Evolutionary conservation across 2,888 invertebrate species (phyloP).

Genomic region (Cephalotes varians): DNA sequence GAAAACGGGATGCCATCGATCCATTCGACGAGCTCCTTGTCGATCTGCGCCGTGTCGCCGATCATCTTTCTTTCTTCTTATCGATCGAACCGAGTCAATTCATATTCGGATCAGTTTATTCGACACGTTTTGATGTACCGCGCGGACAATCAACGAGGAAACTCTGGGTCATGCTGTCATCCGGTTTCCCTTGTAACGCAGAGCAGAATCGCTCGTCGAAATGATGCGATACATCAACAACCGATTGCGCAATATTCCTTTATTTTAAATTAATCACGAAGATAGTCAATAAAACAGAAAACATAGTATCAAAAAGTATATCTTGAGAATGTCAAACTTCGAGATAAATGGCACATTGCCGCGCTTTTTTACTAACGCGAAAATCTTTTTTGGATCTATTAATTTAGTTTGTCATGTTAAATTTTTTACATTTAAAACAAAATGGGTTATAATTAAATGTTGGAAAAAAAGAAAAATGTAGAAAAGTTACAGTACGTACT

Average conservation of each 20-base stretch:
- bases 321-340: not conserved
- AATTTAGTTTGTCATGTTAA: too few relatives aligned
- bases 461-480: too few relatives aligned
- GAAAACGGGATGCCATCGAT: slow-evolving; percentile 86
- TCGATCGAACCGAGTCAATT: not conserved
- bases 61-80: slow-evolving; percentile 13
- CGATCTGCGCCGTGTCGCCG: slow-evolving; percentile 12
- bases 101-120: not conserved
- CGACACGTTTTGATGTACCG: not conserved
- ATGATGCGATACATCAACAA: not conserved
- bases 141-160: not conserved
- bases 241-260: not conserved
- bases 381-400: too few relatives aligned
- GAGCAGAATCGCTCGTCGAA: not conserved
- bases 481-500: too few relatives aligned
- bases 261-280: slow-evolving; percentile 19
- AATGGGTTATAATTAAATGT: too few relatives aligned
- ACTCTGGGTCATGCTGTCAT: slow-evolving; percentile 27
- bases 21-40: slow-evolving; percentile 81
- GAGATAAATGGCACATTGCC: not conserved
- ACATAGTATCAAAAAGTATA: not conserved
- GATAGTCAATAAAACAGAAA: not conserved
- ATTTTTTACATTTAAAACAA: too few relatives aligned
- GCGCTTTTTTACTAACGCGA: too few relatives aligned
- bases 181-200: not conserved